Conservation (phyloP, 1,140 invertebrate genomes). For the Lepidurus arcticus region DNA sequence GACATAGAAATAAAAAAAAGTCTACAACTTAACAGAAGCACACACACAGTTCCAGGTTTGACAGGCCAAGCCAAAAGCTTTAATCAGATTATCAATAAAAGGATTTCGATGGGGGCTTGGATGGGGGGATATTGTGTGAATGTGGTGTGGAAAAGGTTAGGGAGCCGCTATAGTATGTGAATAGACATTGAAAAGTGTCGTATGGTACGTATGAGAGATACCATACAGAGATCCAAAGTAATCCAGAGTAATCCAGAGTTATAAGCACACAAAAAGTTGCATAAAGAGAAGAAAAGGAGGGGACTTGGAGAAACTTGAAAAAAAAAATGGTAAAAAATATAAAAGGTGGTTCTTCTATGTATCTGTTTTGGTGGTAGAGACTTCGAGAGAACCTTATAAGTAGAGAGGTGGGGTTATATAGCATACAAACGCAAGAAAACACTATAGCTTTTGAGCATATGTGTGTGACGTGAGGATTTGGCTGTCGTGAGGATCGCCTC, state of each 20-base stretch:
- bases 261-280: too few species aligned
- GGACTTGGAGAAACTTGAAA: background rate
- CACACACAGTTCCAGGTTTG: background rate
- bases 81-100: slow-evolving; percentile 22
- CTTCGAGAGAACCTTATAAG: background rate
- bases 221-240: too few species aligned
- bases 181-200: slow-evolving; percentile 7
- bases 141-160: background rate
- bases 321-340: background rate
- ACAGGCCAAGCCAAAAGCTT: slow-evolving; percentile 11
- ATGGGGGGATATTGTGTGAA: background rate
- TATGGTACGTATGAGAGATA: background rate
- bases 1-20: slow-evolving; percentile 2
- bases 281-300: too few species aligned
- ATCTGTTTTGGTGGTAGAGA: background rate
- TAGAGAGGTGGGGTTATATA: background rate
- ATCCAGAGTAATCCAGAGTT: too few species aligned
- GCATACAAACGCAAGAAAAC: background rate
- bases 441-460: background rate
- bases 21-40: slow-evolving; percentile 3
- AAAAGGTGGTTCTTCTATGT: background rate
- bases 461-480: slow-evolving; percentile 21
- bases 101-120: background rate
- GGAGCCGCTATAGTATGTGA: background rate
- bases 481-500: background rate